These are phyloP conservation scores for Morbakka virulenta DNA, from an alignment of 30 jellyfish, hydroid and myxozoan genomes.

Conservation along the genomic window DNA sequence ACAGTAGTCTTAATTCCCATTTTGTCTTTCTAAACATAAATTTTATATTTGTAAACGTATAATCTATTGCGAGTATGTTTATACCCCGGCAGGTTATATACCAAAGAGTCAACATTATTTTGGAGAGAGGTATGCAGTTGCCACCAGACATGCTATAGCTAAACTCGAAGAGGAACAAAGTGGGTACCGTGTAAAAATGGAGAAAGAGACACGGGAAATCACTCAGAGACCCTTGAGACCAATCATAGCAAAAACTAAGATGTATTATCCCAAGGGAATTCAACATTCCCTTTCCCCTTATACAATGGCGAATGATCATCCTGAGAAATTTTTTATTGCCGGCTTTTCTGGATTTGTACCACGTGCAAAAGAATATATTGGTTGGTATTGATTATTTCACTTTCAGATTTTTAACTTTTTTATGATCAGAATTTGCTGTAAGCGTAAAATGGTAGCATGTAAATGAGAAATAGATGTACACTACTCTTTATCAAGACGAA, in stretches of 20 bases:
- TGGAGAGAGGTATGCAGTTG: slow-evolving; percentile 85
- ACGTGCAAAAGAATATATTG: slow-evolving; percentile 72
- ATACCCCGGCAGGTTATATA: slow-evolving; percentile 61
- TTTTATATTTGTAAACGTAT: no score
- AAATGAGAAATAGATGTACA: no score
- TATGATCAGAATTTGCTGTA: no score
- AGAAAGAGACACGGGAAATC: not conserved
- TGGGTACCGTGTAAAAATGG: slow-evolving; percentile 12
- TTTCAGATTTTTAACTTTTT: no score
- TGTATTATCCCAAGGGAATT: slow-evolving; percentile 62
- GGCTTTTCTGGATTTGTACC: slow-evolving; percentile 97
- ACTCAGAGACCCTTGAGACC: slow-evolving; percentile 52
- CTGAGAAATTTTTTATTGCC: slow-evolving; percentile 70
- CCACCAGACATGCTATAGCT: slow-evolving; percentile 39
- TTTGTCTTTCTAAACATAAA: no score
- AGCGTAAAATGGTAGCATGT: no score
- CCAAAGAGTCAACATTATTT: slow-evolving; percentile 79
- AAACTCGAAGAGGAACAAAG: slow-evolving; percentile 47
- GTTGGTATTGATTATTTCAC: no score
- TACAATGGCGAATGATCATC: slow-evolving; percentile 61
- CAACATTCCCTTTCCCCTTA: slow-evolving; percentile 83
- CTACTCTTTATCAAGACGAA: no score
- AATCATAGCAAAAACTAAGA: slow-evolving; percentile 51
- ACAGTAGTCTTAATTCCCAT: no score
- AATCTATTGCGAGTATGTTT: no score